A percentile compares a stretch with the other conserved stretches of the same genome.
Evolutionary conservation across 2,888 invertebrate species (phyloP).

Genomic region (Caenorhabditis angaria): DNA sequence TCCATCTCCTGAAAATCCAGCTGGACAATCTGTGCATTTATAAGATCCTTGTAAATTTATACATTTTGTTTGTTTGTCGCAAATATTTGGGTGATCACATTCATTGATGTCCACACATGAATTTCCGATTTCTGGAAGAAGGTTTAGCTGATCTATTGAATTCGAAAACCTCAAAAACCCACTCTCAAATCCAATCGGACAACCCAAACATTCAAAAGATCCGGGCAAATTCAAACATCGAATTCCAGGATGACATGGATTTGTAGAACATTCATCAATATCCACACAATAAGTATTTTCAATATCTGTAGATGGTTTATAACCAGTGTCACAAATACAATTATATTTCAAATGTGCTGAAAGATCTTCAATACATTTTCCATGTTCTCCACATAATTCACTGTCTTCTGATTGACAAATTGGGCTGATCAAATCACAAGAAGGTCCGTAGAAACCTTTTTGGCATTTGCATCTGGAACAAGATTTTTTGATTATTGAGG

Average conservation of each 20-base stretch:
- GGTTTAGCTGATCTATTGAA: not conserved
- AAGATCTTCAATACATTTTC: conserved; percentile 42
- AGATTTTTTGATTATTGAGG: too few species aligned
- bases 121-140: conserved; percentile 59
- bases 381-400: conserved; percentile 55
- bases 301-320: conserved; percentile 80
- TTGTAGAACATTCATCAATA: conserved; percentile 74
- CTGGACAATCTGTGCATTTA: conserved; percentile 86
- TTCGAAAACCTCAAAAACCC: not conserved
- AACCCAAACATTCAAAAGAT: conserved; percentile 86
- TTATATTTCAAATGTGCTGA: conserved; percentile 66
- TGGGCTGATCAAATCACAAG: conserved; percentile 54
- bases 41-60: conserved; percentile 88
- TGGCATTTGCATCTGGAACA: conserved; percentile 75
- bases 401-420: conserved; percentile 47
- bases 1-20: conserved; percentile 72
- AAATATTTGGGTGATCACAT: conserved; percentile 84
- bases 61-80: conserved; percentile 85
- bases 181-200: conserved; percentile 79
- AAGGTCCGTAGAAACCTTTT: conserved; percentile 60
- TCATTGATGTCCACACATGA: conserved; percentile 87
- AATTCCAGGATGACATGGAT: conserved; percentile 75
- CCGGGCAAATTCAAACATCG: conserved; percentile 89
- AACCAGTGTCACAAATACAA: conserved; percentile 80
- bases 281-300: conserved; percentile 82